Percentiles rank a stretch among this genome's conserved stretches.
Conservation (phyloP, 2,113 vertebrate genomes). For the Rynchops niger region DNA sequence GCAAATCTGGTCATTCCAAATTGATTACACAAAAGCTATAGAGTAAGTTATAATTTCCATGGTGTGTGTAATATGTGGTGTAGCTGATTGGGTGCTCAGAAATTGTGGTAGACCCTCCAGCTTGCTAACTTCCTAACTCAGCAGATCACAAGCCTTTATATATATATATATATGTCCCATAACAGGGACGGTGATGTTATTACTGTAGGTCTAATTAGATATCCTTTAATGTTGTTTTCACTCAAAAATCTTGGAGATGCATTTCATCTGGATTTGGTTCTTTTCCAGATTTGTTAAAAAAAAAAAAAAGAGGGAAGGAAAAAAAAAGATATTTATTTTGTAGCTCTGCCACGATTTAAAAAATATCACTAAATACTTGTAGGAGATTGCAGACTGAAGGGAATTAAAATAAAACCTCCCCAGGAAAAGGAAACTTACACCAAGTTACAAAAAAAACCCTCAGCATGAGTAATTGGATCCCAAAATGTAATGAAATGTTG, state of each 20-base stretch:
- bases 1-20: conserved; percentile 55
- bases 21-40: conserved; percentile 60
- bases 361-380: conserved; percentile 25
- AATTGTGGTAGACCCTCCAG: conserved; percentile 62
- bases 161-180: conserved; percentile 12
- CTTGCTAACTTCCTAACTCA: conserved; percentile 66
- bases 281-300: conserved; percentile 50
- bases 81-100: conserved; percentile 59
- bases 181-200: conserved; percentile 55
- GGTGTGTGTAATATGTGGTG: conserved; percentile 67
- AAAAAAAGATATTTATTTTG: conserved; percentile 30
- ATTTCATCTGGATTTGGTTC: conserved; percentile 57
- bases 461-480: conserved; percentile 56
- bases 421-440: conserved; percentile 46
- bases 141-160: conserved; percentile 52
- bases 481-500: conserved; percentile 49
- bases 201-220: conserved; percentile 52
- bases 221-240: conserved; percentile 39
- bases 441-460: background rate
- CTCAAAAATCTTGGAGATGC: conserved; percentile 19
- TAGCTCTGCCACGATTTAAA: conserved; percentile 23
- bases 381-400: conserved; percentile 20
- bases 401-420: conserved; percentile 58
- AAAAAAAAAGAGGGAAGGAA: background rate
- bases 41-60: conserved; percentile 63